These are phyloP conservation scores for Eidolon helvum DNA, from an alignment of 2,113 vertebrate genomes.

Conservation along the genomic window DNA sequence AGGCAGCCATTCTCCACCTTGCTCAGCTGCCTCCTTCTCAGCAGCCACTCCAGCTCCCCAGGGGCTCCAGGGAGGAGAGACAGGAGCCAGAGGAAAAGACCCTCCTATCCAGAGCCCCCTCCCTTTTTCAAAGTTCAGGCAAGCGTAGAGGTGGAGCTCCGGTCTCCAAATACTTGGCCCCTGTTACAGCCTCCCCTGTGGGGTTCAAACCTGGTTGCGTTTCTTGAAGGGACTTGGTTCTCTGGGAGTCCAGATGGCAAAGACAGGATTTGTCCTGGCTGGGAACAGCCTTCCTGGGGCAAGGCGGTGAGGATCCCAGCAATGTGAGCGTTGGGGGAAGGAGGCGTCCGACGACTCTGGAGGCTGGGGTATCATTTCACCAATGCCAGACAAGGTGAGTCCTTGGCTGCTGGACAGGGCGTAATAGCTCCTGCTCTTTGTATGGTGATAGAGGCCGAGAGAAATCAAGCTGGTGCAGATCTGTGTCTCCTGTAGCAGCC, in stretches of 20 bases:
- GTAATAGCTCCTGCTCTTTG: constrained; percentile 54
- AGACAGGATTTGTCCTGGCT: neutral
- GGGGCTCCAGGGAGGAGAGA: accelerated
- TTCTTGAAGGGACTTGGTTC: neutral
- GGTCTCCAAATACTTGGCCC: neutral
- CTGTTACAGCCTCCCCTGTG: neutral
- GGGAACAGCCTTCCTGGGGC: neutral
- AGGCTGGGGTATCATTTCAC: constrained; percentile 57
- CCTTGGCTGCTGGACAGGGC: constrained; percentile 56
- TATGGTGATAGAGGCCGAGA: constrained; percentile 55
- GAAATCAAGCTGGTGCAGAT: constrained; percentile 58
- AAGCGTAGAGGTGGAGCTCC: neutral
- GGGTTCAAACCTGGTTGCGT: neutral
- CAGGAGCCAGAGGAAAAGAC: neutral
- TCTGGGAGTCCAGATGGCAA: neutral
- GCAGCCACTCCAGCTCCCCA: neutral
- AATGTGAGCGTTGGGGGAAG: neutral
- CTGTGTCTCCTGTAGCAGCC: constrained; percentile 68
- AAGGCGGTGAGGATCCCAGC: neutral
- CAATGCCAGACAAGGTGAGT: constrained; percentile 39
- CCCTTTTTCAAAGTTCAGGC: neutral
- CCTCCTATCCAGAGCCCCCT: accelerated
- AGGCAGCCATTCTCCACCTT: neutral
- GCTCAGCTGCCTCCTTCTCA: neutral
- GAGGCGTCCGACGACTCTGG: constrained; percentile 14